Evolutionary conservation across 2,888 invertebrate genomes (phyloP).

Genomic region (Drosophila macrospina): DNA sequence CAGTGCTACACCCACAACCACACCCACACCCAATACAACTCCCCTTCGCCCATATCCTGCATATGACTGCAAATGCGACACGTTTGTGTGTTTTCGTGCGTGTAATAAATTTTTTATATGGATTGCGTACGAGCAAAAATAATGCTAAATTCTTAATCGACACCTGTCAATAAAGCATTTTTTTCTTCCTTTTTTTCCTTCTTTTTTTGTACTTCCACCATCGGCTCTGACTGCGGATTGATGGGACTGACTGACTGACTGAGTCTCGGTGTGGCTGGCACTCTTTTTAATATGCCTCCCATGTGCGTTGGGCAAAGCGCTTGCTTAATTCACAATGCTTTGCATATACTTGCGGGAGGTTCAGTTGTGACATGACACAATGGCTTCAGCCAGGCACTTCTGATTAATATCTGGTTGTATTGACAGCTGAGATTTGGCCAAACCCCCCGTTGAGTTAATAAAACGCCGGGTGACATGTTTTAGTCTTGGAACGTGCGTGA

Average conservation of each 20-base stretch:
- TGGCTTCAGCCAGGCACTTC: slow-evolving; percentile 47
- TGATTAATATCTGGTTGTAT: slow-evolving; percentile 78
- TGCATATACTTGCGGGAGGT: slow-evolving; percentile 58
- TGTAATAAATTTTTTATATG: slow-evolving; percentile 79
- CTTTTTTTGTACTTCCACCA: not conserved
- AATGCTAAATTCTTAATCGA: slow-evolving; percentile 81
- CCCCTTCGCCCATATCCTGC: not conserved
- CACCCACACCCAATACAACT: slow-evolving; percentile 51
- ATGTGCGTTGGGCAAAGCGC: slow-evolving; percentile 53
- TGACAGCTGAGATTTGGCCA: slow-evolving; percentile 73
- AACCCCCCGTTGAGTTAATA: slow-evolving; percentile 70
- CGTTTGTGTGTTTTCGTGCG: slow-evolving; percentile 81
- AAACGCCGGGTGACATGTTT: slow-evolving; percentile 76
- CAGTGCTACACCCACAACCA: slow-evolving; percentile 63
- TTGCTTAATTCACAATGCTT: slow-evolving; percentile 58
- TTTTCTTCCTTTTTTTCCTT: slow-evolving; percentile 15
- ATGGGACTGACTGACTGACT: slow-evolving; percentile 22
- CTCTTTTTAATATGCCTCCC: slow-evolving; percentile 74
- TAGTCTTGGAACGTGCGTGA: slow-evolving; percentile 64
- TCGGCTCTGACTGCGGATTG: slow-evolving; percentile 23
- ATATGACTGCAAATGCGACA: slow-evolving; percentile 69
- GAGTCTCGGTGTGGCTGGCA: slow-evolving; percentile 15
- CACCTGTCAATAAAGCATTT: slow-evolving; percentile 76
- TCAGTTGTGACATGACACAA: slow-evolving; percentile 50
- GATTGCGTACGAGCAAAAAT: slow-evolving; percentile 63